A percentile compares a stretch with the other conserved stretches of the same genome.
These are phyloP conservation scores for Eulacestoma nigropectus DNA, from an alignment of 2,113 vertebrate species.

Conservation along the genomic window DNA sequence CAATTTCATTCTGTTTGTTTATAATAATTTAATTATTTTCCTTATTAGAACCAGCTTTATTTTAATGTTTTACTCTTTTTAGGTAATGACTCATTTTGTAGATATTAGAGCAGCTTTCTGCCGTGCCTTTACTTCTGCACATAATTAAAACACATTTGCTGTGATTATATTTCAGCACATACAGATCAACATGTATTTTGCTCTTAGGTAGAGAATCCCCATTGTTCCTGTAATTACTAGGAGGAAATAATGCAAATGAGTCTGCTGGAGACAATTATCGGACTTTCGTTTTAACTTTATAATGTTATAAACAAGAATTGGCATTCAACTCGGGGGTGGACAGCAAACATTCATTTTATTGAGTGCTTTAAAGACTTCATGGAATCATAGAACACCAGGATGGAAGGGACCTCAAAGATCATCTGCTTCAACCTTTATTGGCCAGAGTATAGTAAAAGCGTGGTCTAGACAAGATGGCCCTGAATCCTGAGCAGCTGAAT, in stretches of 20 bases:
- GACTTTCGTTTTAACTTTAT: conserved; percentile 10
- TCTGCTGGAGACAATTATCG: conserved; percentile 21
- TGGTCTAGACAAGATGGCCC: not conserved
- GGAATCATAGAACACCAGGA: not conserved
- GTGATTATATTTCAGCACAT: conserved; percentile 33
- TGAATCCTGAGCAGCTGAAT: not conserved
- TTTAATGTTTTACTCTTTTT: not conserved
- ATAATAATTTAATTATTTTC: conserved; percentile 48
- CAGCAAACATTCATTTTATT: conserved; percentile 11
- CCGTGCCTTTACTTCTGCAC: not conserved
- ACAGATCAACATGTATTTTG: conserved; percentile 38
- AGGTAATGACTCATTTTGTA: conserved; percentile 7
- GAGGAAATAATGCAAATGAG: conserved; percentile 50
- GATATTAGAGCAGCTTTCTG: not conserved
- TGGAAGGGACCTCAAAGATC: not conserved
- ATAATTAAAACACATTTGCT: conserved; percentile 28
- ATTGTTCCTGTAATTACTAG: conserved; percentile 30
- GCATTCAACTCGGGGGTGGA: not conserved
- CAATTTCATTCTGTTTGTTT: conserved; percentile 31
- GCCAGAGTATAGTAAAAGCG: not conserved
- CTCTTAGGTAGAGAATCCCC: conserved; percentile 29
- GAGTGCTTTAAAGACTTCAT: conserved; percentile 2
- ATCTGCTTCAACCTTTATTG: not conserved
- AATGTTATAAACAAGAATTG: conserved; percentile 34
- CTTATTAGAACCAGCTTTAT: conserved; percentile 27